Evolutionary conservation across 2,797 vertebrate genomes (phyloP).

Genomic region (Limnodromus scolopaceus): DNA sequence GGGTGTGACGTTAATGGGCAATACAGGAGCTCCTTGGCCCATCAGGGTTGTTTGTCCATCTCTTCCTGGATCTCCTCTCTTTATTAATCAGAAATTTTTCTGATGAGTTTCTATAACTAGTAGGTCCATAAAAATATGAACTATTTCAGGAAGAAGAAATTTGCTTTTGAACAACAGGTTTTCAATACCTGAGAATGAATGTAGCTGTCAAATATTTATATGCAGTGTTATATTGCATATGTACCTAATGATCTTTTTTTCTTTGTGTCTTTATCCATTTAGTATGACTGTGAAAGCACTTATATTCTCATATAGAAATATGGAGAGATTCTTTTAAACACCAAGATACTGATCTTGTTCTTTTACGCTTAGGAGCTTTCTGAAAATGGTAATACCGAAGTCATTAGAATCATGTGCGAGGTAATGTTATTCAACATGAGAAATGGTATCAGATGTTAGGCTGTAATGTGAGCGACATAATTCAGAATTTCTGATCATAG

Average conservation of each 20-base stretch:
- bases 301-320: neutral
- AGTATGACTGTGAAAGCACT: neutral
- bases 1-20: neutral
- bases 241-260: neutral
- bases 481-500: neutral
- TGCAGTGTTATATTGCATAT: neutral
- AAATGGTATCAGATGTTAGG: neutral
- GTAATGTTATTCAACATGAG: neutral
- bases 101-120: neutral
- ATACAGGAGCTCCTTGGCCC: fast-evolving
- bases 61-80: neutral
- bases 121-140: neutral
- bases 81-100: neutral
- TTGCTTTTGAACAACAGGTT: neutral
- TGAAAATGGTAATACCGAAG: neutral
- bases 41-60: neutral
- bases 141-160: neutral
- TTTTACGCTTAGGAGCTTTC: neutral
- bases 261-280: neutral
- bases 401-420: neutral
- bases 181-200: neutral
- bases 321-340: neutral
- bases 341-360: neutral
- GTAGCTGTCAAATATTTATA: neutral
- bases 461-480: neutral